Conservation (phyloP, 2,888 invertebrate species). For the Orthonychiurus folsomi region DNA sequence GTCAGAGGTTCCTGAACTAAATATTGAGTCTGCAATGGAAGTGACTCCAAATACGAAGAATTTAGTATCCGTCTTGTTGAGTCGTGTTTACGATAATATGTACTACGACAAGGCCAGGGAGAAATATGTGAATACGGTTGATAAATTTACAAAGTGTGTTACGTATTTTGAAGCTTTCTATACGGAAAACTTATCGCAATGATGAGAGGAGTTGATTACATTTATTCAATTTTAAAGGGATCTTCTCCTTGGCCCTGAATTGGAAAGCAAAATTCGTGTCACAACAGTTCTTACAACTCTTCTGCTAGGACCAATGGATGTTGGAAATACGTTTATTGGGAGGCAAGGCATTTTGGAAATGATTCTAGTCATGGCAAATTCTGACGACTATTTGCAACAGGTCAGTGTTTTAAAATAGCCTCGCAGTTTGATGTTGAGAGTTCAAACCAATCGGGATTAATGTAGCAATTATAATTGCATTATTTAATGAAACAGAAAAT, state of each 20-base stretch:
- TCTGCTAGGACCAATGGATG: constrained; percentile 81
- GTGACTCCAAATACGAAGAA: constrained; percentile 81
- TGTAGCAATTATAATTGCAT: constrained; percentile 4
- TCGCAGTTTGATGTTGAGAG: not conserved
- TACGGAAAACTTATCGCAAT: not conserved
- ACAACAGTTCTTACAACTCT: constrained; percentile 80
- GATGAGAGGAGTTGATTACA: not conserved
- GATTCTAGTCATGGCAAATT: constrained; percentile 92
- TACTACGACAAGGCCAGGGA: constrained; percentile 75
- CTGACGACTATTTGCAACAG: constrained; percentile 74
- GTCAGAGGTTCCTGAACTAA: constrained; percentile 84
- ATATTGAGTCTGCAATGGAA: constrained; percentile 81
- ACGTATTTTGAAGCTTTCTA: not conserved
- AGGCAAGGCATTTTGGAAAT: constrained; percentile 76
- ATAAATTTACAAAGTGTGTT: constrained; percentile 65
- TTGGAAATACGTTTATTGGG: constrained; percentile 71
- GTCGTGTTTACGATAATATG: constrained; percentile 90
- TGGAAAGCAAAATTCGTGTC: constrained; percentile 76
- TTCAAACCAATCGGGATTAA: constrained; percentile 1
- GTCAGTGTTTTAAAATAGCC: constrained; percentile 39
- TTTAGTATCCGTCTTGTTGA: constrained; percentile 81
- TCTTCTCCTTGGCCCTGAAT: constrained; percentile 71
- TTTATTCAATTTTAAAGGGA: constrained; percentile 49
- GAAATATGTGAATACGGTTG: constrained; percentile 64
- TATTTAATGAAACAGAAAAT: no score